phyloP scores from a whole-genome alignment of 2,113 vertebrate species.

The Australoheros scitulus region DNA sequence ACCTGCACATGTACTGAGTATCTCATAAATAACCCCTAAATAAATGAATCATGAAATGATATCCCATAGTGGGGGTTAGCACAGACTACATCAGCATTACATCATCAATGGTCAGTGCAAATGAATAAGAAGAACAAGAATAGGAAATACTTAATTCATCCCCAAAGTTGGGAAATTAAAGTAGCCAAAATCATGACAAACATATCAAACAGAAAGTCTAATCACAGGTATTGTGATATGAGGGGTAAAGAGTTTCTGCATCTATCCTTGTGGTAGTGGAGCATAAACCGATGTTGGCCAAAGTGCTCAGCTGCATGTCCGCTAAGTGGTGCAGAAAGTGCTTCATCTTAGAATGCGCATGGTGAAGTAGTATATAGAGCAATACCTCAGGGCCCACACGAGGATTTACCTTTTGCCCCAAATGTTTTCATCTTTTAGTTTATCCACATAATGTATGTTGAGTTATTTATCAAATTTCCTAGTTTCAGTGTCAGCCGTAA shows the following conservation, averaged over 20 bases:
- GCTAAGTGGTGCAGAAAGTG: not conserved
- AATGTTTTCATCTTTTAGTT: not conserved
- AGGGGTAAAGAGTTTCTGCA: not conserved
- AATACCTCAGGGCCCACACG: not conserved
- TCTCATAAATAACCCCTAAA: not conserved
- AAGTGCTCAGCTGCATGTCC: not conserved
- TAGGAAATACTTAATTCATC: too few species aligned
- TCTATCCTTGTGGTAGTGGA: not conserved
- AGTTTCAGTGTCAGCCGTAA: too few species aligned
- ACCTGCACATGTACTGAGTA: not conserved
- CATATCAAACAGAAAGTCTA: too few species aligned
- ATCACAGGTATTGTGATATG: not conserved
- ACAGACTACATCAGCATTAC: not conserved
- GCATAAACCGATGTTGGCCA: not conserved
- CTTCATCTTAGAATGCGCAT: not conserved
- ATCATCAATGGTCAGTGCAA: not conserved
- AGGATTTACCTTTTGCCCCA: fast-evolving
- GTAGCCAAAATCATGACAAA: too few species aligned
- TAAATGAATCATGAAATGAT: not conserved
- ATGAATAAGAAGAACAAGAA: not conserved
- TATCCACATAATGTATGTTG: not conserved
- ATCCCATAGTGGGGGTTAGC: not conserved
- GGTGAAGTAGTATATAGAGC: fast-evolving
- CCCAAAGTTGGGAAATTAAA: not conserved
- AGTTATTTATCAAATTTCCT: too few species aligned